A percentile compares a stretch with the other conserved stretches of the same genome.
These are phyloP conservation scores for Sitta carolinensis DNA, from an alignment of 2,797 vertebrate genomes.

Conservation along the genomic window DNA sequence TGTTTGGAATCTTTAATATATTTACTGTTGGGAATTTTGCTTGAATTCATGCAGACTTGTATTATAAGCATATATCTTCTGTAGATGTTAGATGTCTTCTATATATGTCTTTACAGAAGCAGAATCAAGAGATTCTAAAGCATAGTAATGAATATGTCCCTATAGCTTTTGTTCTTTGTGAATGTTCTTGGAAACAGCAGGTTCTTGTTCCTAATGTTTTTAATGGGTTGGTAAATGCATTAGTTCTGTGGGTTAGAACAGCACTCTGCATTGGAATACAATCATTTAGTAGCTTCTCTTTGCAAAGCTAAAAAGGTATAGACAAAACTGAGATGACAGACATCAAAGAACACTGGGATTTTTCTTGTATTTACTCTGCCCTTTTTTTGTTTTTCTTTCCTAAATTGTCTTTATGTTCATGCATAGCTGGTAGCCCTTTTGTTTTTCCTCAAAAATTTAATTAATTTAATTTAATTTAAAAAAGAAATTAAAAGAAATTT, in stretches of 20 bases:
- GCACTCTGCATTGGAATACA: background rate
- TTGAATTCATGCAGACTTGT: background rate
- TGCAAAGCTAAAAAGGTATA: background rate
- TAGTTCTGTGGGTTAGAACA: background rate
- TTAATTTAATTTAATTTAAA: background rate
- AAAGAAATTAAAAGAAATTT: no score
- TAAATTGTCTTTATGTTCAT: background rate
- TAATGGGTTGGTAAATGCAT: background rate
- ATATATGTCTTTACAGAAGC: background rate
- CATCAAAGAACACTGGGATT: background rate
- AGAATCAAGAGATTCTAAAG: background rate
- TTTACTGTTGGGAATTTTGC: background rate
- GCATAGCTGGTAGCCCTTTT: background rate
- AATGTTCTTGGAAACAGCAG: background rate
- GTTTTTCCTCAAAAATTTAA: background rate
- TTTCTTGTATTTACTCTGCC: background rate
- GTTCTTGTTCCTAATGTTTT: background rate
- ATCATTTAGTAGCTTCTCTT: background rate
- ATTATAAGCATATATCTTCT: background rate
- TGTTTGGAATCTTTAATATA: background rate
- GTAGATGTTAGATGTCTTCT: background rate
- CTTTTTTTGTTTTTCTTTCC: background rate
- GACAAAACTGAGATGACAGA: background rate
- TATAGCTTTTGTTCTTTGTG: background rate
- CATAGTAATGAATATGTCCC: background rate